phyloP scores from a whole-genome alignment of 2,797 vertebrate genomes.

The Betta splendens region DNA sequence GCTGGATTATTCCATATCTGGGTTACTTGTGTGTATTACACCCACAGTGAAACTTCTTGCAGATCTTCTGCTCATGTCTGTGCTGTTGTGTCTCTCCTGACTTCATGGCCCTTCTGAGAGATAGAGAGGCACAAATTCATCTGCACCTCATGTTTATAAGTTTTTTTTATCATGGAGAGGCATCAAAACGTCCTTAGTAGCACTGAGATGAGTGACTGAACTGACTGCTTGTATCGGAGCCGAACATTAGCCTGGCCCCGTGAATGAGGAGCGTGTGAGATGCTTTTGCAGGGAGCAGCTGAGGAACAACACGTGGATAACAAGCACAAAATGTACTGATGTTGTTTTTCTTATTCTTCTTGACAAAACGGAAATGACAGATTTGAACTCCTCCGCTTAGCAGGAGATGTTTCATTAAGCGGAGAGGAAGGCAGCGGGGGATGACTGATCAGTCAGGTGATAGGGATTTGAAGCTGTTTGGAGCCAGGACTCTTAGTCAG shows the following conservation, averaged over 20 bases:
- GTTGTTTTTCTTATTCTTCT: slow-evolving; percentile 26
- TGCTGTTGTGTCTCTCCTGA: slow-evolving; percentile 55
- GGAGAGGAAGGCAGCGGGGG: slow-evolving; percentile 37
- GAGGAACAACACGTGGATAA: slow-evolving; percentile 3
- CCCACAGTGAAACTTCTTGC: slow-evolving; percentile 42
- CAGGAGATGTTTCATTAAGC: slow-evolving; percentile 52
- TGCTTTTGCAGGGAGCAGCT: slow-evolving; percentile 4
- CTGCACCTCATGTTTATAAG: slow-evolving; percentile 6
- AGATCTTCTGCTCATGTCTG: slow-evolving; percentile 46
- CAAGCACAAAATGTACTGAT: slow-evolving; percentile 22
- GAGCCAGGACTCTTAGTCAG: slow-evolving; percentile 15
- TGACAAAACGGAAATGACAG: slow-evolving; percentile 38
- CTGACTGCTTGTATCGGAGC: background rate
- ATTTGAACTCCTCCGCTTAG: slow-evolving; percentile 36
- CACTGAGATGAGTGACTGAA: background rate
- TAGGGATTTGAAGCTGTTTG: slow-evolving; percentile 72
- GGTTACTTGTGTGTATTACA: slow-evolving; percentile 19
- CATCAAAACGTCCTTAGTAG: slow-evolving; percentile 8
- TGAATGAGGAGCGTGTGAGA: background rate
- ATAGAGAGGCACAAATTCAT: slow-evolving; percentile 25
- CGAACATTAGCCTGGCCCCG: slow-evolving; percentile 4
- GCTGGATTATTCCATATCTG: slow-evolving; percentile 8
- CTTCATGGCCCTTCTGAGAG: slow-evolving; percentile 56
- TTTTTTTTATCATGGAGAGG: background rate
- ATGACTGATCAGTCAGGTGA: slow-evolving; percentile 75